These are phyloP conservation scores for Syncerus caffer DNA, from an alignment of 2,797 vertebrate species.

Conservation along the genomic window DNA sequence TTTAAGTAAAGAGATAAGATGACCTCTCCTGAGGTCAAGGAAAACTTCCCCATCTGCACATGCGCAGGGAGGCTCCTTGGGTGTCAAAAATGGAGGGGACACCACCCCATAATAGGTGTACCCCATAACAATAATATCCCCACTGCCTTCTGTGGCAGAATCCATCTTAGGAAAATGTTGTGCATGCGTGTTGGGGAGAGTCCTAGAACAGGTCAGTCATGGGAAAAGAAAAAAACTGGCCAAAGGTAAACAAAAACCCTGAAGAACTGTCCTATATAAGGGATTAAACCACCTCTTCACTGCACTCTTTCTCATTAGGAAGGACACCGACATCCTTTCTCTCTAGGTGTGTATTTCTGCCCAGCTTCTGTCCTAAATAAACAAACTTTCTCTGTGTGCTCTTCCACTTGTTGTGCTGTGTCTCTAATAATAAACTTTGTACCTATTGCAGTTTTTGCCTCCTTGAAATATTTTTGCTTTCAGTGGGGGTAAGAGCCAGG, in stretches of 20 bases:
- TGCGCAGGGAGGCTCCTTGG: rapidly evolving
- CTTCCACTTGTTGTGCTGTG: neutral
- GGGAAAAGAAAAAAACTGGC: neutral
- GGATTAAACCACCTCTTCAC: neutral
- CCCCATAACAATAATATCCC: neutral
- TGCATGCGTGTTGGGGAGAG: neutral
- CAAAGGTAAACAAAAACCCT: neutral
- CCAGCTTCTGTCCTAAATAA: neutral
- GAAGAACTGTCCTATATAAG: neutral
- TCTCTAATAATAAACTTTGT: neutral
- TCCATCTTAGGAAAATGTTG: neutral
- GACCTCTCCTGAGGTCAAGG: neutral
- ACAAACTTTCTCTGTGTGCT: neutral
- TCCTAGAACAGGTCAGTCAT: neutral
- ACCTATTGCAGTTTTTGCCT: neutral
- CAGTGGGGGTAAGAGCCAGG: neutral
- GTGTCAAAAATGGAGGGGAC: neutral
- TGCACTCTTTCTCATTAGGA: neutral
- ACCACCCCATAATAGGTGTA: neutral
- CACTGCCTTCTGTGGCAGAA: neutral
- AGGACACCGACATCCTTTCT: neutral
- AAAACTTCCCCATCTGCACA: neutral
- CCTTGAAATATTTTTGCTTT: neutral
- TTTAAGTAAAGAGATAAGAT: neutral
- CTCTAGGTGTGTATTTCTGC: neutral